Evolutionary conservation across 2,888 invertebrate genomes (phyloP), one percentile per base, ranked within the genome.

Genomic region (Pelosia muscerda): DNA sequence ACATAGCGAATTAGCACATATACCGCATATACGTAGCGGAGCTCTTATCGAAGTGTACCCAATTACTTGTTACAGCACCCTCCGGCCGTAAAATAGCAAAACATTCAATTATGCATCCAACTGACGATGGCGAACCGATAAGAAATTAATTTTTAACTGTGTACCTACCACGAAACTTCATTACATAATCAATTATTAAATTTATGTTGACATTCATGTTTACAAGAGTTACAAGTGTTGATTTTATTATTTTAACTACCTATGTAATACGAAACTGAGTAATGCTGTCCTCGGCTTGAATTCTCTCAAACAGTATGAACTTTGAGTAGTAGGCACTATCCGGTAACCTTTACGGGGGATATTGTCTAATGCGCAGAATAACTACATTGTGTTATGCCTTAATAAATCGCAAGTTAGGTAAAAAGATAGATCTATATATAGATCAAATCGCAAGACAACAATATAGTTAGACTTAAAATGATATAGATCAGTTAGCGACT

Each of bases 41-140:
- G 31, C 31, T 23, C 28, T 63, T 63, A 63, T 63, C 63, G 63
- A n/a, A 23, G 25, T 49, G 49, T n/a, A 62, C 49, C 60, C 26
- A 42, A 34, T 25, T 71, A 67, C 62, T 67, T 65, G 64, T 54
- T 64, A 67, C 70, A 70, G 53, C 57, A 38, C 61, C 57, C 56
- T 62, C n/a, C 19, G 34, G 31, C 31, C 60, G 38, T 66, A 62
- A 66, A 61, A 61, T 23, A 66, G 49, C 61, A 56, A 61, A 55
- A 49, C 11, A 60, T 62, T 66, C 66, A 62, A 66, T 66, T 56
- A 66, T 42, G 61, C 42, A 49, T 56, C 31, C 63, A 55, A n/a
- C 25, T 38, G 22, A 13, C 15, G 19, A 1, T 38, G 22, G n/a
- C 15, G 19, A 1, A 38, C 5, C 49, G 66, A 66, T 66, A 66